Base-by-base conservation (phyloP, 1,140 invertebrate species). In the Leptopilina clavipes region DNA sequence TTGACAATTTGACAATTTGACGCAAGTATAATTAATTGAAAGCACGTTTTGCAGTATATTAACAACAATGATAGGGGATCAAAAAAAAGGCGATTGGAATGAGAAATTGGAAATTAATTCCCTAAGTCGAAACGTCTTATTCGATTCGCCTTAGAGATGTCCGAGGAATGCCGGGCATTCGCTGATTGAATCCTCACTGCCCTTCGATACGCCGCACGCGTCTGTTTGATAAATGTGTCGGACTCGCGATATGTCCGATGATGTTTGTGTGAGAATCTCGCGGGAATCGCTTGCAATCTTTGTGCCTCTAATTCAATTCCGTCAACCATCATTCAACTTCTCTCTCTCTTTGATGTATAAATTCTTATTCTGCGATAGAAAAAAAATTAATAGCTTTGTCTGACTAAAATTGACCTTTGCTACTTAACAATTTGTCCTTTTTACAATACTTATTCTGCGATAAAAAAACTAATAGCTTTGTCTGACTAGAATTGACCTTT, bases 141-240 rank as follows among this genome's bases (percentile, higher is more conserved):
- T 89, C 79, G 79, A 54, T 10, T 81, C 70, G 76, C 80, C 83
- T 85, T 86, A 88, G 88, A 84, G 88, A 88, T 76, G 84, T 85
- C 76, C 76, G 79, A 74, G 86, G 89, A 89, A 90, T 90, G 79
- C 79, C 70, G 78, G 87, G 89, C 83, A 89, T 90, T 78, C 79
- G 82, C 82, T 90, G 89, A 90, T 90, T 89, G 89, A 89, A 90
- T 88, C 80, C 78, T 83, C 79, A 43, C 37, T 70, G 70, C 77
- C 73, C 76, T 43, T 70, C 45, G 17, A 18, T 54, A 12, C 71
- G 75, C 44, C 8, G 52, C 74, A 74, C 56, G 71, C 76, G 78
- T 76, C 78, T 59, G 79, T 86, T 89, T 90, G 87, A 90, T 90
- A 89, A 90, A 90, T 90, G 88, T 84, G 85, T 85, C 79, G 77